Percentiles rank a stretch among this genome's conserved stretches.
Conservation (phyloP, 2,797 vertebrate genomes). For the Lagorchestes hirsutus region DNA sequence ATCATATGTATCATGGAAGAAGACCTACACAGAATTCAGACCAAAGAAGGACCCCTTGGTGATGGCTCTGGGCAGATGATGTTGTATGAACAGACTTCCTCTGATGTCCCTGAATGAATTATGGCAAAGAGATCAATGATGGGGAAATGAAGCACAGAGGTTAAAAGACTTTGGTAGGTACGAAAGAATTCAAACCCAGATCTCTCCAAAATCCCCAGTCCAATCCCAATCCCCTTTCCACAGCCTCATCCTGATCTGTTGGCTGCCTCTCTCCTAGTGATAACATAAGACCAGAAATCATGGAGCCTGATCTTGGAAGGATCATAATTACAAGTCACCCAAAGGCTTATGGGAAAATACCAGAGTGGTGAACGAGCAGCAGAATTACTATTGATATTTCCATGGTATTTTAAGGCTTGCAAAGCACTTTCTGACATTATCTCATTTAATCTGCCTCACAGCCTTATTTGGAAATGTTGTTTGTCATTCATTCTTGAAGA, state of each 20-base stretch:
- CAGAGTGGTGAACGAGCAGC: neutral
- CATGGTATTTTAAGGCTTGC: neutral
- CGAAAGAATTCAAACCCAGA: too few species aligned
- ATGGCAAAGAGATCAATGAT: too few species aligned
- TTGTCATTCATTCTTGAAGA: too few species aligned
- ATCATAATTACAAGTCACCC: neutral
- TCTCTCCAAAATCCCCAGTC: neutral
- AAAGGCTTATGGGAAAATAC: neutral
- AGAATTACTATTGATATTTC: neutral
- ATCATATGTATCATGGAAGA: too few species aligned
- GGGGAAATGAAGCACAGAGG: too few species aligned
- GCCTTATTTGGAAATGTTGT: neutral
- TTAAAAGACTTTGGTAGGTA: too few species aligned
- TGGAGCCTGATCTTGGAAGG: neutral
- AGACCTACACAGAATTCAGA: too few species aligned
- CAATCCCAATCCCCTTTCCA: neutral
- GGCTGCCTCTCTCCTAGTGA: neutral
- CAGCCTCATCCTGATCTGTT: too few species aligned
- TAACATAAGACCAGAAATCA: neutral
- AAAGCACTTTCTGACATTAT: neutral
- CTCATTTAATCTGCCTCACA: neutral
- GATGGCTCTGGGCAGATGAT: too few species aligned
- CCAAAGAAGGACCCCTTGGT: too few species aligned
- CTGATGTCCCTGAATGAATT: too few species aligned
- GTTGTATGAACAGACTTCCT: too few species aligned